Conservation (phyloP, 1,140 invertebrate species). For the Oscheius sp. region DNA sequence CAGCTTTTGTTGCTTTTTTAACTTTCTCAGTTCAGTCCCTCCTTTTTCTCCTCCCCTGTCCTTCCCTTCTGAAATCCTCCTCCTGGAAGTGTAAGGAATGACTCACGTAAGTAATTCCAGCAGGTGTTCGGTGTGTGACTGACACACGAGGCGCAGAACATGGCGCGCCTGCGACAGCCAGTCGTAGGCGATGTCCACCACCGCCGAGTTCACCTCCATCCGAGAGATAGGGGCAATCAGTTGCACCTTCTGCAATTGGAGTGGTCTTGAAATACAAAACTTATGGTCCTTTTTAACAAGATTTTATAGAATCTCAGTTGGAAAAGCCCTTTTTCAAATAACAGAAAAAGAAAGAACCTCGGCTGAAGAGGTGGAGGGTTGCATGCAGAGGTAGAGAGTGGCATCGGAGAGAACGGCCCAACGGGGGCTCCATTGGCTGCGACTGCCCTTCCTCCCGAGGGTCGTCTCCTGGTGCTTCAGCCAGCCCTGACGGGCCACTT, state of each 20-base stretch:
- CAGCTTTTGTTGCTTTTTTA: too few relatives aligned
- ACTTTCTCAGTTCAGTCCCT: too few relatives aligned
- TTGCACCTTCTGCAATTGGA: constrained; percentile 10
- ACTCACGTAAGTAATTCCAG: constrained; percentile 19
- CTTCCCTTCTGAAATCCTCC: neutral
- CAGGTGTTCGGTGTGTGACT: constrained; percentile 20
- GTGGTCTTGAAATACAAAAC: neutral
- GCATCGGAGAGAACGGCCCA: constrained; percentile 18
- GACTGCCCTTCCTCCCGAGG: constrained; percentile 27
- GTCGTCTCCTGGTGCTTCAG: constrained; percentile 26
- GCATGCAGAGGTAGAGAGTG: constrained; percentile 15
- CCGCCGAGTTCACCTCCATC: constrained; percentile 11
- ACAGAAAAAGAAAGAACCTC: neutral
- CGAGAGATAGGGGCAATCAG: constrained; percentile 11
- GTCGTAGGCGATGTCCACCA: constrained; percentile 31
- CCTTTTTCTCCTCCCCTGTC: neutral
- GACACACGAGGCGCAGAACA: constrained; percentile 22
- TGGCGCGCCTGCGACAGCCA: constrained; percentile 19
- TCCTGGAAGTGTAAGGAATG: neutral
- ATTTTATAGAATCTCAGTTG: neutral
- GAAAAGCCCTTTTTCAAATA: neutral
- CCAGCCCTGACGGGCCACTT: constrained; percentile 19
- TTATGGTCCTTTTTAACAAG: neutral
- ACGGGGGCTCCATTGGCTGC: constrained; percentile 20
- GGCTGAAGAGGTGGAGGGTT: constrained; percentile 7